Base-by-base conservation (phyloP, 2,888 invertebrate genomes). In the Drosophila lacicola region DNA sequence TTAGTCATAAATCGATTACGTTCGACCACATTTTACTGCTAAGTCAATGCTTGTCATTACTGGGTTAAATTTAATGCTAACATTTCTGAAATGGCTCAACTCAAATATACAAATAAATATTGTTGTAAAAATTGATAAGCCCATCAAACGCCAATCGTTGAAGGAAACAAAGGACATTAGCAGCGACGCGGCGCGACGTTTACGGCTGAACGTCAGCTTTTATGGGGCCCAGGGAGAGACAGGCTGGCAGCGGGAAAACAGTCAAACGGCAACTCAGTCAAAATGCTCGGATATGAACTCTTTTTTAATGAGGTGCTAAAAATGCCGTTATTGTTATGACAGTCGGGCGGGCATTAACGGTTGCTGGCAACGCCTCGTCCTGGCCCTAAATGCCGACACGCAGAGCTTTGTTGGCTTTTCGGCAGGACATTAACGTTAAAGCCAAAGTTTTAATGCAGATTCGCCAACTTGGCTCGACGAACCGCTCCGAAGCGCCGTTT, bases 271-370 rank as follows among this genome's bases (percentile, higher is more conserved):
- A 69, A 78, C 65, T 79, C 78, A 57, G 82, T 88, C 75, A 71
- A 79, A 78, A 72, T 72, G 70, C 61, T 71, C 57, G 77, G 84
- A 90, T 88, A 89, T 89, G 89, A 89, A 90, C 90, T 89, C 89
- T 81, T 90, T 88, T 89, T 89, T 89, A 89, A 89, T 89, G 90
- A 89, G 89, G 89, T 90, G 89, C 89, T 89, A 90, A 89, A 89
- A 88, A 87, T 85, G 79, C 79, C 74, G 79, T 80, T 82, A 85
- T 89, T 85, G 74, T 84, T 87, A 89, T 88, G 88, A 81, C 86
- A 82, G 80, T 70, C 66, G 71, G 77, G 72, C 72, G 62, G 51
- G 45, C 73, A 81, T 66, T 71, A 78, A 79, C 65, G 72, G 65
- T 55, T 66, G 63, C 72, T 45, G 66, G 29, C 53, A 29, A 29